Conservation (phyloP, 2,113 vertebrate species). For the Spizaetus ornatus region DNA sequence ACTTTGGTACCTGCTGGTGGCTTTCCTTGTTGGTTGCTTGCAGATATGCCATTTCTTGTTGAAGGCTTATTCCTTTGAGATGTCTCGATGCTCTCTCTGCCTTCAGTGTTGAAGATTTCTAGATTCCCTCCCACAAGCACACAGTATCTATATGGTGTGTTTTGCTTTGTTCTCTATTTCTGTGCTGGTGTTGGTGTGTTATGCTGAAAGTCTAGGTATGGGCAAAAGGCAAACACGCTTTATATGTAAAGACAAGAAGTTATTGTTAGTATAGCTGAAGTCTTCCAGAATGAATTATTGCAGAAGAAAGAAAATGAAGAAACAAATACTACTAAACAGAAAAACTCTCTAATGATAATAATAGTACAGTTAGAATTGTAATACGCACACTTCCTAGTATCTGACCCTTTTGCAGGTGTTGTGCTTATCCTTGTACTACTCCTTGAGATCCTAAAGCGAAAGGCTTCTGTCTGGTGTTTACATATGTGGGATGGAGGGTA, state of each 20-base stretch:
- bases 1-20: neutral
- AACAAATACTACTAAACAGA: neutral
- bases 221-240: neutral
- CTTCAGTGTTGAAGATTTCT: neutral
- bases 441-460: neutral
- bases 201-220: neutral
- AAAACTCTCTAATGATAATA: neutral
- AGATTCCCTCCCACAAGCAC: neutral
- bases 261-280: neutral
- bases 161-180: neutral
- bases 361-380: neutral
- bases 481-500: fast-evolving
- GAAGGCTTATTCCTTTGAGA: neutral
- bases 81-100: neutral
- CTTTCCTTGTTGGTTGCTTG: neutral
- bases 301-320: neutral
- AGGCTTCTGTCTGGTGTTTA: neutral
- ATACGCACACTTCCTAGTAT: neutral
- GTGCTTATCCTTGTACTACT: neutral
- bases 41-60: neutral
- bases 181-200: neutral
- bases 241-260: neutral
- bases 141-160: no score
- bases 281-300: neutral
- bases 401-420: neutral